Evolutionary conservation across 2,888 invertebrate genomes (phyloP).

Genomic region (Drosophila neotestacea): DNA sequence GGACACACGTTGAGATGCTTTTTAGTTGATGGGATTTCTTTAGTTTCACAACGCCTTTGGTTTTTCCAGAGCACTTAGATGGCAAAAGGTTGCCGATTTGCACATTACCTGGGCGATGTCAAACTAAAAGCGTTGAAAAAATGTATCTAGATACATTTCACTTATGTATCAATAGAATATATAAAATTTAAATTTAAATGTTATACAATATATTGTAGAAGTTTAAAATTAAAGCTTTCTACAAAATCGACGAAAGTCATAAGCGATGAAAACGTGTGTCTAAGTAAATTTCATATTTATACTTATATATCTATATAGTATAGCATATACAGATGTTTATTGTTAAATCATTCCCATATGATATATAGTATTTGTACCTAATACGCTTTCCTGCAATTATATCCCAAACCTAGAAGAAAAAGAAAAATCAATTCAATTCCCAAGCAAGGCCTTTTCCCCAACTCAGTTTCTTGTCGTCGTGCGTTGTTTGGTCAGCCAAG

Average conservation of each 20-base stretch:
- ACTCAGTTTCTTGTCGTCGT: slow-evolving; percentile 22
- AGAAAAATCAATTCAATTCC: slow-evolving; percentile 59
- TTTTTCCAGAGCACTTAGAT: slow-evolving; percentile 58
- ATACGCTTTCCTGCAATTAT: slow-evolving; percentile 61
- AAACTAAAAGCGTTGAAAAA: slow-evolving; percentile 21
- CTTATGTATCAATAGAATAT: background rate
- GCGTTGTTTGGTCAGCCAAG: slow-evolving; percentile 58
- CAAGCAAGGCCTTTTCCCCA: slow-evolving; percentile 11
- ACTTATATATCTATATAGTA: background rate
- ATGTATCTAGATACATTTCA: slow-evolving; percentile 2
- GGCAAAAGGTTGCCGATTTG: slow-evolving; percentile 51
- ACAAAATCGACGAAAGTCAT: background rate
- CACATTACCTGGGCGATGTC: slow-evolving; percentile 33
- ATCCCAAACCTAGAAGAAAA: slow-evolving; percentile 14
- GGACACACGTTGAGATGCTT: slow-evolving; percentile 71
- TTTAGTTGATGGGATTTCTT: slow-evolving; percentile 79
- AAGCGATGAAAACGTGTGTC: slow-evolving; percentile 19
- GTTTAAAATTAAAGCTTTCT: no score
- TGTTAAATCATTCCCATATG: background rate
- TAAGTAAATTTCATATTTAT: background rate
- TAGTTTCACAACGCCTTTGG: slow-evolving; percentile 51
- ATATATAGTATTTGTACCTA: slow-evolving; percentile 38
- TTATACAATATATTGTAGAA: no score
- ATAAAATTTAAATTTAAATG: background rate
- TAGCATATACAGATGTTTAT: background rate